Conservation (phyloP, 2,797 vertebrate genomes). For the Notamacropus eugenii region DNA sequence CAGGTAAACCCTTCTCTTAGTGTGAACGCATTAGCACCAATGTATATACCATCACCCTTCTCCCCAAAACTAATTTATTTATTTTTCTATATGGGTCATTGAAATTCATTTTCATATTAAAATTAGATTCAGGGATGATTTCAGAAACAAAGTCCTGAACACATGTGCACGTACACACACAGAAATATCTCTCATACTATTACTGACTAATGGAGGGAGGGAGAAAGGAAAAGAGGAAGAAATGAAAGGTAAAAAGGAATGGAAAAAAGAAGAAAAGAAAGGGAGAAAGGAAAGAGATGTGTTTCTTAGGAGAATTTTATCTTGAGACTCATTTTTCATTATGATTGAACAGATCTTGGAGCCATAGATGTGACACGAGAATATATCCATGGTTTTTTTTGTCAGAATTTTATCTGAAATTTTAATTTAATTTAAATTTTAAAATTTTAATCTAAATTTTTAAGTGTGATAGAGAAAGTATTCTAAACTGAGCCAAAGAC, state of each 20-base stretch:
- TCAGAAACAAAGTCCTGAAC: neutral
- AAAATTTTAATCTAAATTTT: no score
- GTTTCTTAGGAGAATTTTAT: neutral
- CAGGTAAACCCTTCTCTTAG: neutral
- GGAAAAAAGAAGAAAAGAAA: neutral
- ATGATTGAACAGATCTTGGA: neutral
- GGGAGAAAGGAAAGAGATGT: neutral
- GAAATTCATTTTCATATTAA: neutral
- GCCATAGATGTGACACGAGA: neutral
- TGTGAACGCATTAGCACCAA: neutral
- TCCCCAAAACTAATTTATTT: neutral
- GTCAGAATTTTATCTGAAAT: no score
- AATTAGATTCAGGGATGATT: neutral
- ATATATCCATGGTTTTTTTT: neutral
- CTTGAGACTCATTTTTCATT: neutral
- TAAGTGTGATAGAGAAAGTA: no score
- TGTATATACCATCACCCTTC: neutral
- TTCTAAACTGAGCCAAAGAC: no score
- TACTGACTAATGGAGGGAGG: neutral
- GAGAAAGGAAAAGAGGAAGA: neutral
- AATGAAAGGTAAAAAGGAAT: neutral
- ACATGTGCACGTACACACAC: neutral
- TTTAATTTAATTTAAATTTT: no score
- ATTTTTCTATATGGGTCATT: neutral
- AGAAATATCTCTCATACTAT: neutral